Base-by-base conservation (phyloP, 2,797 vertebrate species). In the Acipenser oxyrinchus region DNA sequence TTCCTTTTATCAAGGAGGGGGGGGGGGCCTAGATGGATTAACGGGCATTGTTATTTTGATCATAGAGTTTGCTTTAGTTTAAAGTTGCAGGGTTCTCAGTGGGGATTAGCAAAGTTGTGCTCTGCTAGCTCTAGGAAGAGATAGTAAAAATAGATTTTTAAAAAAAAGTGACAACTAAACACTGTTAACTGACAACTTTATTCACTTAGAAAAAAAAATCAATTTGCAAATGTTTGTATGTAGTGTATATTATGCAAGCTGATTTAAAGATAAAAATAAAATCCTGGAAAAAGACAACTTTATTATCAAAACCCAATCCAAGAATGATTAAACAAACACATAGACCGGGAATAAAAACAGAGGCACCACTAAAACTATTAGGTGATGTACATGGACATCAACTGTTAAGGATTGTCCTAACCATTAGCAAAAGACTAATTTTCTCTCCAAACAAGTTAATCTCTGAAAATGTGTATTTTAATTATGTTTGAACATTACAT, bases 241-340 rank as follows among this genome's bases (percentile, higher is more conserved):
- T 87, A 84, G 89, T 78, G 79, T 84, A 85, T 88, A 74, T 84
- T 83, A 87, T 87, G 87, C 87, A 85, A 90, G 89, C 81, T 67
- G 67, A 76, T 66, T 70, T 77, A 83, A 73, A 77, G 77, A 83
- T 81, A 84, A 85, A 81, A 89, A 80, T 77, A 83, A 89, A 71
- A 72, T 73, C 74, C 83, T 78, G 82, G 72, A 83, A 84, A 84
- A 88, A 88, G 80, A 81, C 81, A 82, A 87, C 82, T 87, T 82
- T 61, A 83, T 67, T 67, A 77, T 76, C 69, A 86, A 87, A 88
- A 80, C 83, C 83, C 73, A 59, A 73, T 75, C 77, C 76, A 67
- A 65, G 12, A 0, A 49, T 68, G 72, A 72, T 71, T 71, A 81
- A 76, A 82, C 75, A 69, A 76, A 67, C 18, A 76, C 68, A 13